These are phyloP conservation scores for Myrmecophaga tridactyla DNA, from an alignment of 2,113 vertebrate genomes.

Conservation along the genomic window DNA sequence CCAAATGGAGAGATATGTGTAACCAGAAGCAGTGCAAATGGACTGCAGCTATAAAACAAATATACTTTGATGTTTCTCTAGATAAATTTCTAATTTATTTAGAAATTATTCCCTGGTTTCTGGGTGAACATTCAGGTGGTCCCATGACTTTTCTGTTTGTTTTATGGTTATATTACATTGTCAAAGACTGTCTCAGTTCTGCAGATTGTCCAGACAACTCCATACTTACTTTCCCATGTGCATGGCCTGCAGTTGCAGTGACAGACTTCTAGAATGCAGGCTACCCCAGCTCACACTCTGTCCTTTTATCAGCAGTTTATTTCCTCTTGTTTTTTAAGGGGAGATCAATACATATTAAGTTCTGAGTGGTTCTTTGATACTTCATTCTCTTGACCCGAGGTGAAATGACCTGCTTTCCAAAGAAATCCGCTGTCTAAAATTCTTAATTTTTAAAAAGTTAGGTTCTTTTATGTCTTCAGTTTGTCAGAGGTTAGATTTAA, in stretches of 20 bases:
- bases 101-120: not conserved
- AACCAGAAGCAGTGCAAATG: not conserved
- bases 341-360: not conserved
- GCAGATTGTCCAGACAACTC: not conserved
- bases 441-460: not conserved
- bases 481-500: not conserved
- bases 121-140: not conserved
- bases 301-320: not conserved
- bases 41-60: not conserved
- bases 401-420: not conserved
- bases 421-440: not conserved
- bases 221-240: not conserved
- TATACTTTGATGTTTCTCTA: not conserved
- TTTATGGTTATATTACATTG: not conserved
- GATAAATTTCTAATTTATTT: too few species aligned
- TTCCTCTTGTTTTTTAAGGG: not conserved
- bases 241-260: rapidly evolving
- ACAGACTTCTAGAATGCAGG: not conserved
- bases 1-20: not conserved
- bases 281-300: not conserved
- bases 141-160: not conserved
- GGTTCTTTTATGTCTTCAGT: not conserved
- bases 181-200: not conserved
- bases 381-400: not conserved
- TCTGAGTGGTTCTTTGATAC: not conserved